phyloP scores from a whole-genome alignment of 2,888 invertebrate genomes.

The Cephalotes varians region DNA sequence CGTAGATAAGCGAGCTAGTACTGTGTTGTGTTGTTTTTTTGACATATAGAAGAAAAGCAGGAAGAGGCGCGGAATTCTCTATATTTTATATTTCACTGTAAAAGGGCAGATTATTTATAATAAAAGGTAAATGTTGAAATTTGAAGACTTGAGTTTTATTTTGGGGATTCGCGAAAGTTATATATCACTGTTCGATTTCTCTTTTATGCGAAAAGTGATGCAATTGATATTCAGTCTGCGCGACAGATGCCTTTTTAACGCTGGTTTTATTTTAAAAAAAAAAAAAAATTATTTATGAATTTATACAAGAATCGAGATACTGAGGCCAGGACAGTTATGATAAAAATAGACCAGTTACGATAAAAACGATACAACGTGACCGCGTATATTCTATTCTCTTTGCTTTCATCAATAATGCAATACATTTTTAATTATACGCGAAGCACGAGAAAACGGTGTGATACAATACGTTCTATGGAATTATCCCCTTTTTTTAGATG shows the following conservation, averaged over 20 bases:
- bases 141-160: conserved; percentile 70
- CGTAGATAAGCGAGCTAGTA: conserved; percentile 66
- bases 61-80: conserved; percentile 67
- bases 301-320: conserved; percentile 16
- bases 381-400: conserved; percentile 9
- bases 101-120: conserved; percentile 78
- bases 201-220: neutral
- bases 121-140: conserved; percentile 77
- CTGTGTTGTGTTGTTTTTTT: conserved; percentile 62
- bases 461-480: conserved; percentile 56
- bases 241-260: conserved; percentile 24
- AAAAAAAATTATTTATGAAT: conserved; percentile 27
- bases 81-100: conserved; percentile 81
- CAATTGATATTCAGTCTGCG: neutral
- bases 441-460: conserved; percentile 37
- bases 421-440: conserved; percentile 63
- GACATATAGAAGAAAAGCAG: neutral
- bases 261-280: conserved; percentile 36
- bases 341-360: neutral
- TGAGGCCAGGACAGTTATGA: neutral
- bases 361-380: neutral
- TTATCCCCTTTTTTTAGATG: conserved; percentile 13
- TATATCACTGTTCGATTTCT: conserved; percentile 2
- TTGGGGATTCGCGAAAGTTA: conserved; percentile 12
- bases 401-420: conserved; percentile 26